phyloP scores from a whole-genome alignment of 1,140 invertebrate genomes.

The Pissodes strobi region DNA sequence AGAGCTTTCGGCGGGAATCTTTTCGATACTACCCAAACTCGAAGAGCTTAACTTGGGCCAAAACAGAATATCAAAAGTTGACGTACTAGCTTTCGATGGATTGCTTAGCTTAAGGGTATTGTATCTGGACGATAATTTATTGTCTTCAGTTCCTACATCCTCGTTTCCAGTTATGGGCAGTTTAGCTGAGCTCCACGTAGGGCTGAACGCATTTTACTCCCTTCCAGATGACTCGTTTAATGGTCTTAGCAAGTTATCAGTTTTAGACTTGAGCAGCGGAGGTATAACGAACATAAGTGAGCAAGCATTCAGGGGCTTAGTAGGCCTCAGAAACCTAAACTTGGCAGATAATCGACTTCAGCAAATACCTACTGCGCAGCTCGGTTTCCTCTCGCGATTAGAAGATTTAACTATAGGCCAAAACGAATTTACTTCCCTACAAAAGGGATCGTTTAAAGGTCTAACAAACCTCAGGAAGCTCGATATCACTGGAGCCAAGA shows the following conservation, averaged over 20 bases:
- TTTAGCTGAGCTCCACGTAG: conserved; percentile 81
- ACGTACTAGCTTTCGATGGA: conserved; percentile 77
- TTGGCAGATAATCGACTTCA: conserved; percentile 77
- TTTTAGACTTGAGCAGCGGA: conserved; percentile 79
- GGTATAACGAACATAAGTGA: conserved; percentile 75
- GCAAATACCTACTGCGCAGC: conserved; percentile 74
- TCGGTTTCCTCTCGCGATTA: conserved; percentile 70
- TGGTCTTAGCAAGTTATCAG: conserved; percentile 71
- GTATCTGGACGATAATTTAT: conserved; percentile 83
- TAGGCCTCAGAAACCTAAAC: conserved; percentile 72
- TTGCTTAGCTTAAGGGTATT: conserved; percentile 75
- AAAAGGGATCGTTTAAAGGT: conserved; percentile 74
- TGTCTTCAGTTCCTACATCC: conserved; percentile 73
- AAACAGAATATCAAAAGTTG: conserved; percentile 82
- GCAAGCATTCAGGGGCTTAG: conserved; percentile 75
- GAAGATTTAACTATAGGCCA: conserved; percentile 82
- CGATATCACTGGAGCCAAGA: conserved; percentile 75
- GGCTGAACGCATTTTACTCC: conserved; percentile 76
- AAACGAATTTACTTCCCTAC: conserved; percentile 74
- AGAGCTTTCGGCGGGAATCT: conserved; percentile 74
- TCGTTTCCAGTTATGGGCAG: conserved; percentile 72
- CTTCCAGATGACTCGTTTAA: conserved; percentile 76
- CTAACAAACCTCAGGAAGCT: conserved; percentile 74
- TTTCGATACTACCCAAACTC: conserved; percentile 73
- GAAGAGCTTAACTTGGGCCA: conserved; percentile 86